A percentile compares a stretch with the other conserved stretches of the same genome.
phyloP scores from a whole-genome alignment of 2,797 vertebrate genomes.

The Pseudopleuronectes americanus region DNA sequence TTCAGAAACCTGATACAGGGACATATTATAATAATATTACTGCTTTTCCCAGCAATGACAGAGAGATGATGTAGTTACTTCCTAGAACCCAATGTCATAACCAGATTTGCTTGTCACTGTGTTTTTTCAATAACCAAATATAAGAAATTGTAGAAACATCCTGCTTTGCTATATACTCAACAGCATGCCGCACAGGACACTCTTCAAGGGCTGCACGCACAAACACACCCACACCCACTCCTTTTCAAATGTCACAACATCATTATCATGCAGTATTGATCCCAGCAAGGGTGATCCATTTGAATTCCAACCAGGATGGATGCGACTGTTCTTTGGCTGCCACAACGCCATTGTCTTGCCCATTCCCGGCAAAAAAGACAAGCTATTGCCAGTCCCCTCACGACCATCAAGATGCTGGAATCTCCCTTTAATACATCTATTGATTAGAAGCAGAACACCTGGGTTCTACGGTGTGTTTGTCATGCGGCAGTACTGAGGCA shows the following conservation, averaged over 20 bases:
- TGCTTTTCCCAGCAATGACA: slow-evolving; percentile 41
- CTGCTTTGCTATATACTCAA: neutral
- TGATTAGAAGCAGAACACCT: slow-evolving; percentile 28
- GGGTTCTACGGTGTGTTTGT: neutral
- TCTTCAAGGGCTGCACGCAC: neutral
- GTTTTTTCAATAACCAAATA: slow-evolving; percentile 32
- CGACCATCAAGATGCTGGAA: slow-evolving; percentile 26
- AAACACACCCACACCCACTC: slow-evolving; percentile 4
- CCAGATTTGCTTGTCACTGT: slow-evolving; percentile 42
- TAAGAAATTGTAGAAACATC: neutral
- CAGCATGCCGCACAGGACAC: neutral
- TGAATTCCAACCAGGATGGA: slow-evolving; percentile 67
- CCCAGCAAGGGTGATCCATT: slow-evolving; percentile 48
- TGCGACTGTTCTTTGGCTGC: slow-evolving; percentile 53
- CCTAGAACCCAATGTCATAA: slow-evolving; percentile 9
- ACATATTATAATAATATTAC: slow-evolving; percentile 29
- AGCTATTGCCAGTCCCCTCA: slow-evolving; percentile 44
- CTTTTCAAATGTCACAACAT: slow-evolving; percentile 64
- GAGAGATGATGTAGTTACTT: slow-evolving; percentile 46
- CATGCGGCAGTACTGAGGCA: neutral
- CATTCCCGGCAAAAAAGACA: slow-evolving; percentile 37
- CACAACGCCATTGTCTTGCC: slow-evolving; percentile 14
- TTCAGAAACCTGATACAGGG: slow-evolving; percentile 46
- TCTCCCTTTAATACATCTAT: slow-evolving; percentile 40
- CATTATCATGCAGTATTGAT: slow-evolving; percentile 75